Conservation (phyloP, 2,797 vertebrate species). For the Parambassis ranga region DNA sequence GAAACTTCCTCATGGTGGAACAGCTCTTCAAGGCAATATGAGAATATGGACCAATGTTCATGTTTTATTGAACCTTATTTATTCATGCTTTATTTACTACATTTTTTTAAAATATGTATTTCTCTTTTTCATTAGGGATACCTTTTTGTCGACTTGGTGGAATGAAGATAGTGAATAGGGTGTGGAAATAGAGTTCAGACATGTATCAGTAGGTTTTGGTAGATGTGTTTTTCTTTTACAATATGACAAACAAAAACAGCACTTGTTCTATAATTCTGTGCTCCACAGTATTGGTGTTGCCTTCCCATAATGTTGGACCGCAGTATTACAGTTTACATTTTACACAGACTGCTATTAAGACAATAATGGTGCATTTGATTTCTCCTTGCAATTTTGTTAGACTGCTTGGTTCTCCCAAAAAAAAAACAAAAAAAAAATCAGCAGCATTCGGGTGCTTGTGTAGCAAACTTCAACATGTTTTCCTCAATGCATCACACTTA, state of each 20-base stretch:
- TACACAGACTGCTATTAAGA: constrained; percentile 57
- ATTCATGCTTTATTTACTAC: constrained; percentile 53
- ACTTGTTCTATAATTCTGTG: constrained; percentile 48
- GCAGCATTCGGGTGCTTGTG: constrained; percentile 64
- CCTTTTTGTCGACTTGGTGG: constrained; percentile 32
- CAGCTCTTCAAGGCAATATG: constrained; percentile 68
- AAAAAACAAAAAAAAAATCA: constrained; percentile 37
- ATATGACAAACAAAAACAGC: constrained; percentile 26
- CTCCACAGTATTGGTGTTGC: constrained; percentile 53
- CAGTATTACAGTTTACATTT: constrained; percentile 69
- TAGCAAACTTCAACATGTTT: constrained; percentile 64
- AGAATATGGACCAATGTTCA: constrained; percentile 71
- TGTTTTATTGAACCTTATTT: constrained; percentile 77
- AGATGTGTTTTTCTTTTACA: constrained; percentile 40
- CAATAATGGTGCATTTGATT: constrained; percentile 61
- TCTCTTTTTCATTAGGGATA: constrained; percentile 55
- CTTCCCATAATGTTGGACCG: constrained; percentile 62
- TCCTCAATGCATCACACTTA: background rate
- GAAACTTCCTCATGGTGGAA: constrained; percentile 43
- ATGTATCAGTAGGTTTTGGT: constrained; percentile 8
- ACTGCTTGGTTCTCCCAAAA: constrained; percentile 35
- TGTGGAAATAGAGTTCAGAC: constrained; percentile 48
- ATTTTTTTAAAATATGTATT: constrained; percentile 58
- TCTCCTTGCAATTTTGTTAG: constrained; percentile 44
- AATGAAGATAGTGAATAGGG: constrained; percentile 6